Conservation (phyloP, 2,888 invertebrate species). For the Rhorus exstirpatorius region DNA sequence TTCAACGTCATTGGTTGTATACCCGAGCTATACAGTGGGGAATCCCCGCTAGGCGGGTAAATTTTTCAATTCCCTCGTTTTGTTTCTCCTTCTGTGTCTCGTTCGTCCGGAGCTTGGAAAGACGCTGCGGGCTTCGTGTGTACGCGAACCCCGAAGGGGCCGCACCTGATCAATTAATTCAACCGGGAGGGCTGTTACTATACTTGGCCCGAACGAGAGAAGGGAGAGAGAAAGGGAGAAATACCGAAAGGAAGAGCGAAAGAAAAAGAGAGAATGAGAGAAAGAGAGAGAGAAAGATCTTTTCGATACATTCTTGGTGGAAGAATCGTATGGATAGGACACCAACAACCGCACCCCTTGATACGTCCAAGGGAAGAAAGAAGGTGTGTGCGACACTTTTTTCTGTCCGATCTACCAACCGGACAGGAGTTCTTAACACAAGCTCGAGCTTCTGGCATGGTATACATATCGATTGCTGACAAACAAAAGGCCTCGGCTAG, state of each 20-base stretch:
- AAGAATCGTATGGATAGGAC: conserved; percentile 50
- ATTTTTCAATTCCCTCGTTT: conserved; percentile 50
- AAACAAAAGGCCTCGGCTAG: conserved; percentile 3
- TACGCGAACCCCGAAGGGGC: conserved; percentile 68
- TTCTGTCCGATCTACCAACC: conserved; percentile 53
- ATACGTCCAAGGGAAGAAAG: conserved; percentile 26
- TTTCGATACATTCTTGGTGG: conserved; percentile 63
- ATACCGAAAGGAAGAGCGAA: conserved; percentile 30
- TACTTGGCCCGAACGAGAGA: conserved; percentile 24
- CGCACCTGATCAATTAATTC: conserved; percentile 72
- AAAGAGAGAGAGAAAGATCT: conserved; percentile 46
- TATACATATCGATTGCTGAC: neutral
- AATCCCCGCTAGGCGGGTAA: conserved; percentile 15
- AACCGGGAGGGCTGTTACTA: conserved; percentile 43
- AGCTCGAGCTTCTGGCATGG: conserved; percentile 1
- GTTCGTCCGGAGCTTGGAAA: conserved; percentile 14
- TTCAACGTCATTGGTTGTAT: conserved; percentile 59
- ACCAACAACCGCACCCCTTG: conserved; percentile 61
- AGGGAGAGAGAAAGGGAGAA: conserved; percentile 45
- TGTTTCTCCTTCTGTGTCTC: conserved; percentile 16
- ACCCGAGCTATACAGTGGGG: conserved; percentile 12
- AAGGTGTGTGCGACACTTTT: conserved; percentile 51
- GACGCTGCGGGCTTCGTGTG: conserved; percentile 35
- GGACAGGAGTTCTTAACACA: conserved; percentile 35
- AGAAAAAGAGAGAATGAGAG: conserved; percentile 48